Conservation (phyloP, 2,888 invertebrate species). For the Horisme vitalbata region DNA sequence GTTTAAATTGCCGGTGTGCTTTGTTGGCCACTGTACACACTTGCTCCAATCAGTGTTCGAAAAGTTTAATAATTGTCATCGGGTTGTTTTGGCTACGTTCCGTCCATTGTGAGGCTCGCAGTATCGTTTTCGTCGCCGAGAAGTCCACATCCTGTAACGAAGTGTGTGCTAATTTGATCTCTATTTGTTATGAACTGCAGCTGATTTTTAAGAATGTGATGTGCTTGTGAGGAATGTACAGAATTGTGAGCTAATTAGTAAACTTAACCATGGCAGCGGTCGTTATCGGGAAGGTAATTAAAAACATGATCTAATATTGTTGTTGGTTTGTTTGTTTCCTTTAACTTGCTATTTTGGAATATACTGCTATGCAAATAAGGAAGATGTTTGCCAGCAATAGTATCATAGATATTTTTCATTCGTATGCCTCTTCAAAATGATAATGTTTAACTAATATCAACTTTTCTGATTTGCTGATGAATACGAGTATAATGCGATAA, state of each 20-base stretch:
- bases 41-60: slow-evolving; percentile 37
- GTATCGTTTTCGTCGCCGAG: slow-evolving; percentile 43
- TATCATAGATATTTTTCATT: too few relatives aligned
- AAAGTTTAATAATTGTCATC: slow-evolving; percentile 45
- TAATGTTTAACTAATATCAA: too few relatives aligned
- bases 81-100: slow-evolving; percentile 60
- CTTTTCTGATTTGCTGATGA: too few relatives aligned
- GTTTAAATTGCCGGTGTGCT: not conserved
- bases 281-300: slow-evolving; percentile 44
- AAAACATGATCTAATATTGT: not conserved
- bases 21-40: not conserved
- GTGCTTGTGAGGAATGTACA: slow-evolving; percentile 11
- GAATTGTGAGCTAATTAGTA: slow-evolving; percentile 8
- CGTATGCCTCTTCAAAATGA: too few relatives aligned
- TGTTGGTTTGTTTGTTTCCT: not conserved
- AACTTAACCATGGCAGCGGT: slow-evolving; percentile 38
- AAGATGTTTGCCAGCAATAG: too few relatives aligned
- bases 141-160: slow-evolving; percentile 24
- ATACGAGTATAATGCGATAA: too few relatives aligned
- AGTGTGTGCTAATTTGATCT: slow-evolving; percentile 1
- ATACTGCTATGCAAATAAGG: not conserved
- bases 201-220: slow-evolving; percentile 1
- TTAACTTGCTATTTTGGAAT: not conserved
- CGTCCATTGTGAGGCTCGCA: slow-evolving; percentile 55
- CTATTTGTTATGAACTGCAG: not conserved